Base-by-base conservation (phyloP, 2,888 invertebrate species). In the Alviniconcha strummeri region DNA sequence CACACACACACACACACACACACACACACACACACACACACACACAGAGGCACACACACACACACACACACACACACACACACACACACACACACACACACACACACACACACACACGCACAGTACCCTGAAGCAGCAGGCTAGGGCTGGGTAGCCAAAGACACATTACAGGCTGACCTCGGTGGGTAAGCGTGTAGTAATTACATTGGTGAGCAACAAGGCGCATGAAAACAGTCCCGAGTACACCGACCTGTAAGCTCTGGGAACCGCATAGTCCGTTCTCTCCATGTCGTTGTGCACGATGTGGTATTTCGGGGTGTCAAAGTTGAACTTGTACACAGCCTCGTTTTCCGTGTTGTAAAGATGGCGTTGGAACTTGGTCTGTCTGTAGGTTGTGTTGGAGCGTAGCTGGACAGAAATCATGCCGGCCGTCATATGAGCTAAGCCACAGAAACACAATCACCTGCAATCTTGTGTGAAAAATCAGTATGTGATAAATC, bases 281-380 rank as follows among this genome's bases (percentile, higher is more conserved):
- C 85, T 89, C 6, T 79, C 19, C 9, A 79, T 76, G 55, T 89
- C 85, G 85, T 89, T 91, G 85, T 90, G 90, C 36, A 92, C 87
- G 11, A 92, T 84, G 74, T 90, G 88, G 83, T 91, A 90, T 0
- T 84, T 81, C 52, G 89, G 87, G 72, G 91, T 91, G 84, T 91
- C 86, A 78, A 86, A 92, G 54, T 91, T 88, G 81, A 90, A 92
- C 54, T 91, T 88, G 81, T 90, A 88, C 1, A 88, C 88, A 2
- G 91, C 91, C 11, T 90, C 89, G 55, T 77, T 77, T 82, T 92
- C 92, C 0, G 85, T 88, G 19, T 71, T 15, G 79, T 88, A 88
- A 56, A 85, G 56, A n/a, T 52, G 72, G 11, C 76, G 60, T 4
- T 80, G 77, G 36, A 72, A 83, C 11, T 36, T 36, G 36, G 36